Evolutionary conservation across 2,888 invertebrate species (phyloP).

Genomic region (Buathra laborator): DNA sequence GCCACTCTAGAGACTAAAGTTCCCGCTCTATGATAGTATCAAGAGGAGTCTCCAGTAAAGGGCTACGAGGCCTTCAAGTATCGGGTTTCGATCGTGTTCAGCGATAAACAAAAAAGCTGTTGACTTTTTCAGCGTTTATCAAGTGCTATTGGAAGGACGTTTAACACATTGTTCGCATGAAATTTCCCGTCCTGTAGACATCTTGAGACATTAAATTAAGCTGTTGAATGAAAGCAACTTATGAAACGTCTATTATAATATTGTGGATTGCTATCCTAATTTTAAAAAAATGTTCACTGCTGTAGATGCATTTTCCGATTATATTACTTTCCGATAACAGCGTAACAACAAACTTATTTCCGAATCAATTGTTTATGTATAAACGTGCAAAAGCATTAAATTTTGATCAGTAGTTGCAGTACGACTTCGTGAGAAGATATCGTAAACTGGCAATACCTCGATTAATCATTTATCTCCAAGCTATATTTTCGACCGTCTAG

Average conservation of each 20-base stretch:
- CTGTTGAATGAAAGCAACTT: too few relatives aligned
- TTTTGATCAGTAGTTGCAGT: slow-evolving; percentile 3
- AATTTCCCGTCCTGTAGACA: too few relatives aligned
- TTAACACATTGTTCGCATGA: too few relatives aligned
- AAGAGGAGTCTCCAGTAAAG: background rate
- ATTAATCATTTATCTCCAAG: slow-evolving; percentile 41
- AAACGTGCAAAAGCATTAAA: background rate
- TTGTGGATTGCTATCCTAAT: too few relatives aligned
- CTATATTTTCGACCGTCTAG: slow-evolving; percentile 26
- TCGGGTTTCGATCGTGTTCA: background rate
- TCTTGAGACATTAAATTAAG: too few relatives aligned
- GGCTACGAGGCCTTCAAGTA: background rate
- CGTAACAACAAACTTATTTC: too few relatives aligned
- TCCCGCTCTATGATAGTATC: background rate
- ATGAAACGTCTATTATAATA: too few relatives aligned
- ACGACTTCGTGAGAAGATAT: slow-evolving; percentile 20
- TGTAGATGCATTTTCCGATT: background rate
- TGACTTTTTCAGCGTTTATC: background rate
- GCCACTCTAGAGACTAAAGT: background rate
- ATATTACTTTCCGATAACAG: background rate
- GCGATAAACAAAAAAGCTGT: background rate
- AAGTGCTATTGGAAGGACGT: background rate
- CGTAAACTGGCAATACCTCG: slow-evolving; percentile 3
- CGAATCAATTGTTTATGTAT: too few relatives aligned
- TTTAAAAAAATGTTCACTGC: too few relatives aligned